Evolutionary conservation across 2,113 vertebrate species (phyloP).

Genomic region (Polypterus senegalus): DNA sequence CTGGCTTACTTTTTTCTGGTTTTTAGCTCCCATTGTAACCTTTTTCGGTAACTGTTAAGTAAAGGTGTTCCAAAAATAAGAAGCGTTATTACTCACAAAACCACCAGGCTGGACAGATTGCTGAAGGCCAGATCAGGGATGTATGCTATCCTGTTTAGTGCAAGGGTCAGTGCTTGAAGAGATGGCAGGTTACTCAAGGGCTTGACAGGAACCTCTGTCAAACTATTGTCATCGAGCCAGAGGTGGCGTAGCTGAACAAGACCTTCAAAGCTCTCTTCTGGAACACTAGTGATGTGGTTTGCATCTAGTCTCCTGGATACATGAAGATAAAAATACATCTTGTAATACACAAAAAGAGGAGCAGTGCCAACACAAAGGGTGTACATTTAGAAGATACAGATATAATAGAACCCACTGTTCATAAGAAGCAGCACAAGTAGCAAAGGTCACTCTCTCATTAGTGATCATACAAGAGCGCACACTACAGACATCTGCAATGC

Average conservation of each 20-base stretch:
- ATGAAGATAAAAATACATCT: slow-evolving; percentile 17
- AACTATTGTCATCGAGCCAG: slow-evolving; percentile 91
- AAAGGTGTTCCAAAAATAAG: background rate
- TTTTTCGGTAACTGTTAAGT: background rate
- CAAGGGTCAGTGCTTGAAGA: slow-evolving; percentile 83
- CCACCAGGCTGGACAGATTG: slow-evolving; percentile 90
- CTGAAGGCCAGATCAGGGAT: slow-evolving; percentile 84
- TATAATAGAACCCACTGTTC: no score
- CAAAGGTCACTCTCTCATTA: no score
- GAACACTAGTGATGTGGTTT: slow-evolving; percentile 82
- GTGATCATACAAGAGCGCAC: no score
- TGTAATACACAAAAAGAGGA: background rate
- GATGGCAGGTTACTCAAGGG: slow-evolving; percentile 78
- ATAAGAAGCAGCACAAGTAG: no score
- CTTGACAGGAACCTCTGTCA: slow-evolving; percentile 69
- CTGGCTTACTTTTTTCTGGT: no score
- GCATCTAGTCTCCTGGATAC: slow-evolving; percentile 76
- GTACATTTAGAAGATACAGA: no score
- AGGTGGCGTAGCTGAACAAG: slow-evolving; percentile 86
- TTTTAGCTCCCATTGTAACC: background rate
- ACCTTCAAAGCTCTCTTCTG: slow-evolving; percentile 84
- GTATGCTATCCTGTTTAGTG: slow-evolving; percentile 79
- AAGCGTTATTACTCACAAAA: slow-evolving; percentile 66
- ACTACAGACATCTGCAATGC: no score
- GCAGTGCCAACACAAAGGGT: no score